phyloP scores from a whole-genome alignment of 1,140 invertebrate species.

The Gryon sp. region DNA sequence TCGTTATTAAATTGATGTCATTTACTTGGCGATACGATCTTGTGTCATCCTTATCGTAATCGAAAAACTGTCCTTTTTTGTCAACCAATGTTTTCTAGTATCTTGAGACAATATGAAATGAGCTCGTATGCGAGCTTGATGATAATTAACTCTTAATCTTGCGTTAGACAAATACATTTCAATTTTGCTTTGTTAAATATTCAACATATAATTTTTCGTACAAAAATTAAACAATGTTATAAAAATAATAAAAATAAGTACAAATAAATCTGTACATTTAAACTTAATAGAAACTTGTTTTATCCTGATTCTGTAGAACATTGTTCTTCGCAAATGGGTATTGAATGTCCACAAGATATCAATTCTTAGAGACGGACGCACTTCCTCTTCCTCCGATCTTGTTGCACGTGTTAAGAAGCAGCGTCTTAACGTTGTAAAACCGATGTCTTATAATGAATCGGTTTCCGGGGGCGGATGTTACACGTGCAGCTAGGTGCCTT shows the following conservation, averaged over 20 bases:
- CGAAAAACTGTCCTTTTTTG: conserved; percentile 60
- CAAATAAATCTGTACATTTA: no score
- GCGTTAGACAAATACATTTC: no score
- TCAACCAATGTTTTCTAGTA: conserved; percentile 47
- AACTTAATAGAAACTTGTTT: no score
- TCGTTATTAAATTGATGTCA: conserved; percentile 64
- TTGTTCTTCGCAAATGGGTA: background rate
- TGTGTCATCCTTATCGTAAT: conserved; percentile 60
- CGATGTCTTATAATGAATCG: conserved; percentile 43
- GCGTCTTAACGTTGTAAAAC: conserved; percentile 46
- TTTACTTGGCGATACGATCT: conserved; percentile 59
- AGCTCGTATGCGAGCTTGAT: no score
- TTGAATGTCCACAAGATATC: conserved; percentile 35
- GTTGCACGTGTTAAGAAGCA: conserved; percentile 55
- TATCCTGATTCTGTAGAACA: no score
- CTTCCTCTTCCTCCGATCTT: conserved; percentile 51
- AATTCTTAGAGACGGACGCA: conserved; percentile 8
- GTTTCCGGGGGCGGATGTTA: conserved; percentile 54
- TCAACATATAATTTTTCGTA: no score
- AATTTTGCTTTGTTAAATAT: no score
- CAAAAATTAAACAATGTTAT: no score
- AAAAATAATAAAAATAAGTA: no score
- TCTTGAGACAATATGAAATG: no score
- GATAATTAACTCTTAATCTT: conserved; percentile 10
- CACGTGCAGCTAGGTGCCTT: conserved; percentile 49